Evolutionary conservation across 2,113 vertebrate genomes (phyloP), one percentile per base, ranked within the genome.

Genomic region (Nothobranchius kuhntae): DNA sequence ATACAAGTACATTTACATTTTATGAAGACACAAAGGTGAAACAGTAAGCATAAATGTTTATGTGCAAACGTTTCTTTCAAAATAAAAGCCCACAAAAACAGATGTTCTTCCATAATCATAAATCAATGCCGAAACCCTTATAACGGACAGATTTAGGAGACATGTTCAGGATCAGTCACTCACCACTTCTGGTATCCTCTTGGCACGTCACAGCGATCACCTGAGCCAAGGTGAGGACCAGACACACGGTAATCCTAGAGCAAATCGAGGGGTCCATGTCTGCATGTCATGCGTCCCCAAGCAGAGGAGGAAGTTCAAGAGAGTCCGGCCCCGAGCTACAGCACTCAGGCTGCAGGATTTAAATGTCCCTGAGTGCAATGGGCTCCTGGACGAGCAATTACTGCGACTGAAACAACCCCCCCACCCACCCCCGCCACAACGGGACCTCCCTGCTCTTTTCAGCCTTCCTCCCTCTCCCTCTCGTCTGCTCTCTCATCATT

Each of bases 181-280:
- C 82, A 92, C 92, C 91, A 8, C 57, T 85, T 53, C 82, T 83
- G 40, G 52, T 17, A 6, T 87, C 77, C 64, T 90, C 86, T 66
- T 92, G 91, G 76, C 87, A 85, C 62, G 51, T 81, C 55, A 91
- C 89, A 1, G 80, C 56, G 1, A 88, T 80, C 74, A 92, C 87
- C 87, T 86, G 92, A 58, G 80, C 75, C 76, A 86, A 71, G 75
- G 82, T 67, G 54, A 92, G 9, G 50, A 76, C 73, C 76, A 91
- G 83, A 72, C 87, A 88, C 36, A 89, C 1, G 6, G 73, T 83
- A 83, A 86, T 91, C 91, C 91, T 74, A 61, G 65, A 77, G 61
- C 46, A 60, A 40, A 74, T 15, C 3, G 62, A 76, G 66, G 65
- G 64, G 44, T 73, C 83, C 92, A 92, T 92, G 80, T 74, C 85